Base-by-base conservation (phyloP, 1,140 invertebrate species). In the Adoxophyes honmai region DNA sequence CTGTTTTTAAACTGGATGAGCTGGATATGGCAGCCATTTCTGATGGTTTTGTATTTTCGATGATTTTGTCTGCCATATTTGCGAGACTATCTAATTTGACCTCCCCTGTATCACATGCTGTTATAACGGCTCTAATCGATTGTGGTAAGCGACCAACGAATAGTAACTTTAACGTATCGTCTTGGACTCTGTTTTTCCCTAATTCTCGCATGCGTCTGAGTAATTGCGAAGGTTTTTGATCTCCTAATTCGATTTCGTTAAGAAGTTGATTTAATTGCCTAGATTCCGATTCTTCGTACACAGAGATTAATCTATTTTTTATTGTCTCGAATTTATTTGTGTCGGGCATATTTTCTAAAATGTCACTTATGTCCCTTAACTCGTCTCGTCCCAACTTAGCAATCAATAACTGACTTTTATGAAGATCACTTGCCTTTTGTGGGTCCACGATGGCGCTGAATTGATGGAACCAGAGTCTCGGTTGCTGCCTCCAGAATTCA, bases 161-260 rank as follows among this genome's bases (percentile, higher is more conserved):
- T 38, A 68, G 35, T 1, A 64, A 10, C 8, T 54, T 52, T 16
- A 65, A 34, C 9, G 62, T 54, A 0, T 39, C 34, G 16, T 69
- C 60, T 11, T 42, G 14, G 5, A 69, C 42, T 8, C 56, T 60
- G 7, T 53, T 54, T 15, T 53, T n/a, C 0, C 60, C 54, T 4
- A 64, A 34, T 1, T 53, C 34, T 14, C 57, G 55, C 60, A 69
- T 69, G 0, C 52, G 35, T 4, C 66, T 51, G 1, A 69, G 36
- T 11, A 65, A 13, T 35, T 69, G 59, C 0, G 37, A 48, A 0
- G 65, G 65, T n/a, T 60, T 60, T 14, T 62, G 62, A 6, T 62
- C 57, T 13, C 58, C 59, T 10, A 59, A 39, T 34, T 61, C 58
- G 14, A 63, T 59, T 39, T 56, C 63, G 6, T 13, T n/a, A 10